Evolutionary conservation across 2,888 invertebrate genomes (phyloP).

Genomic region (Drosophila macrothrix): DNA sequence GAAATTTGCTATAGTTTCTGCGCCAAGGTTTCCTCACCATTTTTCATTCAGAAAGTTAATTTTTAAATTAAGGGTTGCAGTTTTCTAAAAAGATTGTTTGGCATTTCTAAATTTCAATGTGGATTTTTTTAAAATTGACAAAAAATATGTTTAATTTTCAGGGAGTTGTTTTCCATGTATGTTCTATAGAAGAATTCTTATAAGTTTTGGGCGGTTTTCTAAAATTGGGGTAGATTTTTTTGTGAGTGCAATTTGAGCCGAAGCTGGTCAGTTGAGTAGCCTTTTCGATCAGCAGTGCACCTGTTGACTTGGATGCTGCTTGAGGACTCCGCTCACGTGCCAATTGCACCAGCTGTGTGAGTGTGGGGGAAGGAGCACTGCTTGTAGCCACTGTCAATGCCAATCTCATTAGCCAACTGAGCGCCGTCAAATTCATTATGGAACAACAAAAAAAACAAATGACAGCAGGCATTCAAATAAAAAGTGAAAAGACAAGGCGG

Average conservation of each 20-base stretch:
- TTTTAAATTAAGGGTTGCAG: neutral
- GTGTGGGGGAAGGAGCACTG: neutral
- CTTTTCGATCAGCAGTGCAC: conserved; percentile 47
- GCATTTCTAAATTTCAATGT: neutral
- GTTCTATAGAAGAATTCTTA: no score
- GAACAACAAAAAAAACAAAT: conserved; percentile 20
- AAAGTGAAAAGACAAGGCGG: conserved; percentile 38
- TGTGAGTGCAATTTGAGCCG: neutral
- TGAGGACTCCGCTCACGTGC: conserved; percentile 46
- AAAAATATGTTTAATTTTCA: neutral
- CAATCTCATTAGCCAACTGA: conserved; percentile 63
- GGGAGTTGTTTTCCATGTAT: neutral
- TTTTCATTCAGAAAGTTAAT: neutral
- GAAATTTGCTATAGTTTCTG: neutral
- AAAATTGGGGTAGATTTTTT: neutral
- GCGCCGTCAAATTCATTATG: conserved; percentile 60
- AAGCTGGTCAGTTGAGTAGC: conserved; percentile 38
- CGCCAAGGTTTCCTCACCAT: no score
- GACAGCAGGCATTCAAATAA: conserved; percentile 43
- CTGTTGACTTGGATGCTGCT: conserved; percentile 38
- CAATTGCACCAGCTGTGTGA: neutral
- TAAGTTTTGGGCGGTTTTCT: neutral
- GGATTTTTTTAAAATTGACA: neutral
- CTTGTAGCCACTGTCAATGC: conserved; percentile 16
- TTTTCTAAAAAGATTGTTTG: neutral